Evolutionary conservation across 2,113 vertebrate species (phyloP).

Genomic region (Lagenorhynchus albirostris): DNA sequence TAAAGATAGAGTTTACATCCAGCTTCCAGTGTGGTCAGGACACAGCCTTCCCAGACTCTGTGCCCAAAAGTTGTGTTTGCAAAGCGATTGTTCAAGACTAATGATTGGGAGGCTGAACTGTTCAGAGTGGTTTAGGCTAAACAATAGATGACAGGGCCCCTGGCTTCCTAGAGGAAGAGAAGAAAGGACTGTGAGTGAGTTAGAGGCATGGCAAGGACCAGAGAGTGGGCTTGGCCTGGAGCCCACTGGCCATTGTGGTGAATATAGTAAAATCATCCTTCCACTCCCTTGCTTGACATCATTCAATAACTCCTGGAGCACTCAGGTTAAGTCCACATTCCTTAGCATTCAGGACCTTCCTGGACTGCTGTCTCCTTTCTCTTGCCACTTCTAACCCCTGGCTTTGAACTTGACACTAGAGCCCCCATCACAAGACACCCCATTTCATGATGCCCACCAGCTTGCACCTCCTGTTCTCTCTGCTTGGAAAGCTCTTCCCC

Average conservation of each 20-base stretch:
- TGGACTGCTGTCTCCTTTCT: not conserved
- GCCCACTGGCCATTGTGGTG: too few relatives aligned
- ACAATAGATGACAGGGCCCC: not conserved
- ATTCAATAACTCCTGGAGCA: not conserved
- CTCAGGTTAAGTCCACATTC: not conserved
- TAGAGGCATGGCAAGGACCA: fast-evolving
- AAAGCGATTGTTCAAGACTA: not conserved
- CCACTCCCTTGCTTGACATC: not conserved
- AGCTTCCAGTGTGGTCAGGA: not conserved
- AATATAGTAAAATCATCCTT: not conserved
- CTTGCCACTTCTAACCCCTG: not conserved
- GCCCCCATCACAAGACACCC: not conserved
- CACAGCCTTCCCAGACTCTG: not conserved
- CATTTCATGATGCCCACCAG: not conserved
- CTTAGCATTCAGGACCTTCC: not conserved
- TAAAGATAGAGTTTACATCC: not conserved
- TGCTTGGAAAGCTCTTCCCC: not conserved
- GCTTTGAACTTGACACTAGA: not conserved
- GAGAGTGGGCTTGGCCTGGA: not conserved
- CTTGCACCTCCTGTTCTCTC: not conserved
- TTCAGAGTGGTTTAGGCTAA: not conserved
- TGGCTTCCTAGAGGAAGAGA: not conserved
- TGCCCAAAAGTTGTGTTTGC: not conserved
- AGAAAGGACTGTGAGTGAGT: not conserved
- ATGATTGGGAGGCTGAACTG: not conserved